Evolutionary conservation across 2,113 vertebrate species (phyloP).

Genomic region (Plecturocebus donacophilus): DNA sequence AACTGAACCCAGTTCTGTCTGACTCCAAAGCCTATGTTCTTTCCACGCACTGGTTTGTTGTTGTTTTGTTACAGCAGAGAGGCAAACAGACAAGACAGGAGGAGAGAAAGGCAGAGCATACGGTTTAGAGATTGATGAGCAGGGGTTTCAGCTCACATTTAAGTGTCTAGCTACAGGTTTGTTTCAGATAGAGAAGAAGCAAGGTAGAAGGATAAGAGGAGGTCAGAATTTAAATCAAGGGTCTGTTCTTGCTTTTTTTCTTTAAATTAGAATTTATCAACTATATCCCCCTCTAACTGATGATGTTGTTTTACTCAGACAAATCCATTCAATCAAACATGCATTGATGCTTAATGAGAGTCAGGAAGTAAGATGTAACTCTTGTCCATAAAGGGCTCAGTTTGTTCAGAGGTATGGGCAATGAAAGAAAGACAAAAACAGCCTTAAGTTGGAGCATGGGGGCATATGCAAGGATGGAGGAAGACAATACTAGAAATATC

Average conservation of each 20-base stretch:
- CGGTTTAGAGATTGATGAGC: not conserved
- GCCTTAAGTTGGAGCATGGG: not conserved
- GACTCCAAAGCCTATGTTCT: slow-evolving; percentile 1
- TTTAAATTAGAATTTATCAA: slow-evolving; percentile 40
- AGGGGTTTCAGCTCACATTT: not conserved
- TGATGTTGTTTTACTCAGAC: not conserved
- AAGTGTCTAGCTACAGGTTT: not conserved
- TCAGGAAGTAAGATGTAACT: not conserved
- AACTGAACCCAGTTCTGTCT: not conserved
- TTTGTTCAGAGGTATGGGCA: not conserved
- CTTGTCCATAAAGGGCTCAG: not conserved
- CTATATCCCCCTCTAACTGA: not conserved
- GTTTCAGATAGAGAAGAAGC: not conserved
- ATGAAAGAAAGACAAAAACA: slow-evolving; percentile 10
- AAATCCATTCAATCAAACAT: slow-evolving; percentile 27
- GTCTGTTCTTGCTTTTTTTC: not conserved
- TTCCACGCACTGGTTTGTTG: not conserved
- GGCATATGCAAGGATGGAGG: not conserved
- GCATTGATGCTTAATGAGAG: not conserved
- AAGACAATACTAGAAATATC: not conserved
- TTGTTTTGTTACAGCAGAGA: slow-evolving; percentile 14
- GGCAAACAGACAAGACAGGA: not conserved
- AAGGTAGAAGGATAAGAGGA: not conserved
- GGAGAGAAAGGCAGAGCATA: not conserved
- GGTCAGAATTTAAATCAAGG: slow-evolving; percentile 19